Evolutionary conservation across 2,888 invertebrate genomes (phyloP), one percentile per base, ranked within the genome.

Genomic region (Apamea epomidion): DNA sequence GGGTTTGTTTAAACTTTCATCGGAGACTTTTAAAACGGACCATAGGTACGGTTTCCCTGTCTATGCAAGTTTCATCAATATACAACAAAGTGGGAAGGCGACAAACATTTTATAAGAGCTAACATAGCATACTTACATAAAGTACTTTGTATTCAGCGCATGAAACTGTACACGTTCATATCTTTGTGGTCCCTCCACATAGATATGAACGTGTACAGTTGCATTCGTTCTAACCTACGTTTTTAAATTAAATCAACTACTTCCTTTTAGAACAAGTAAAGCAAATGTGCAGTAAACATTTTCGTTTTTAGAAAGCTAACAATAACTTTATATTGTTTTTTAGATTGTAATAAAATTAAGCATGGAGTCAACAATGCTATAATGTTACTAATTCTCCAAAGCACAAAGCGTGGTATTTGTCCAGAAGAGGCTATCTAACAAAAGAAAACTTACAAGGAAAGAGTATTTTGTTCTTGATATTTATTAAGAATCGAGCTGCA

Each of bases 231-330:
- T 37, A 16, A 32, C 54, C 64, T 81, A 73, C 64, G 73, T 81
- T 81, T 72, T 72, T 58, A 48, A 71, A 81, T 81, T 8, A 64
- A 81, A 64, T 64, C 21, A 37, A 54, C n/a, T 21, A 32, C 25
- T 62, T 32, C 10, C 81, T 70, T 51, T 81, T 42, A 71, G 18
- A 18, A 62, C 21, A 62, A 54, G 42, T 69, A 54, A 54, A 78
- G 8, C n/a, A n/a, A 51, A 42, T 42, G 42, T 42, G 42, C 7
- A 42, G 42, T 42, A 42, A 42, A 42, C 7, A 7, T 42, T 42
- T 42, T 7, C 42, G 42, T 42, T 42, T 42, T 42, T 42, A 42
- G 42, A 6, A 42, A 7, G 42, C 42, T 42, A 42, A 42, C 7
- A 42, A 7, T 7, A 42, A 42, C 6, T 42, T 42, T 42, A 42